Evolutionary conservation across 2,797 vertebrate species (phyloP), one percentile per base, ranked within the genome.

Genomic region (Hoplostethus mediterraneus): DNA sequence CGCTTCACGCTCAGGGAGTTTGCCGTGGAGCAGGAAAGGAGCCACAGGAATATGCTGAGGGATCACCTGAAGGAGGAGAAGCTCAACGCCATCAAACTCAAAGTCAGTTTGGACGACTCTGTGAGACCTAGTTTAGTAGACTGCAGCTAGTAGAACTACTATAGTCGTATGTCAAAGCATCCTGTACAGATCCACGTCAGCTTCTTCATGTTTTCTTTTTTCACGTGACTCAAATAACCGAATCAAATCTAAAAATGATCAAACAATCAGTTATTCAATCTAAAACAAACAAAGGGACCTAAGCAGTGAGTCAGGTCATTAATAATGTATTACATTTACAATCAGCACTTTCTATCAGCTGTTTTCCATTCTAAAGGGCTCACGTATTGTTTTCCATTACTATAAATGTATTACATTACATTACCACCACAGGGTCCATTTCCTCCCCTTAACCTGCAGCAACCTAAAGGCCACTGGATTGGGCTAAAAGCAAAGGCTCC

Each of bases 21-120:
- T 2, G 97, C 97, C 0, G 73, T 96, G 87, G 97, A 98, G 49
- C 97, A 98, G 90, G 96, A 98, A 71, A 82, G 94, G 71, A 95
- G 95, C 28, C 97, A 98, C 85, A 91, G 93, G 2, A 95, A 95
- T 90, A 96, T 97, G 97, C 51, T 98, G 80, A 91, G 95, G 70
- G 95, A 97, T n/a, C 97, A 98, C 65, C 96, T 98, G 3, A 92
- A 96, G 70, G 96, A 98, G 83, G 97, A 98, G 76, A 98, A 97
- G 33, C 95, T 98, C 74, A 97, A 97, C 54, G 94, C 95, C 74
- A 93, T 97, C 58, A 98, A 96, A 62, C 90, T 97, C 52, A 97
- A 96, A 95, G 97, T 98, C 92, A 53, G 85, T 70, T 70, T 38
- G 5, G n/a, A 21, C 2, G 5, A 13, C 17, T 65, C 0, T 4